phyloP scores from a whole-genome alignment of 37 sponge, comb jelly and placozoan species.

The Petrosia ficiformis region DNA sequence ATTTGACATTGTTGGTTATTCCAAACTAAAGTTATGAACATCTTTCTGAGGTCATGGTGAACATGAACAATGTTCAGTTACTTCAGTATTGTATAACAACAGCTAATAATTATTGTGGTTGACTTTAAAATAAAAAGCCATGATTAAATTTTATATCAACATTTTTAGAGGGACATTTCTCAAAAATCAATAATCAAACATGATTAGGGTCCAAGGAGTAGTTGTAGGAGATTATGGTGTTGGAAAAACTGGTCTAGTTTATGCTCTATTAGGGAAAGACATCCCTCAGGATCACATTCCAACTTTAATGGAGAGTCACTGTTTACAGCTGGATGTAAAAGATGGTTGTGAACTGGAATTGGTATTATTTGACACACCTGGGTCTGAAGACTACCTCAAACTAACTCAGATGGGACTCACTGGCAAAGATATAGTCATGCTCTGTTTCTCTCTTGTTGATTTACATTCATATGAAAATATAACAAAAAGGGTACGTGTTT shows the following conservation, averaged over 20 bases:
- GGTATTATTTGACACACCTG: neutral
- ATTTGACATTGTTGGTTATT: no score
- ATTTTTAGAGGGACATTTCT: no score
- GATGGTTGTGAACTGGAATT: neutral
- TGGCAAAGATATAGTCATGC: conserved; percentile 27
- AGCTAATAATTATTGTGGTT: no score
- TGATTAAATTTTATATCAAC: no score
- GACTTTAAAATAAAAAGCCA: no score
- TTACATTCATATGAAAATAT: conserved; percentile 40
- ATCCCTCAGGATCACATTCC: neutral
- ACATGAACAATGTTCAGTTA: no score
- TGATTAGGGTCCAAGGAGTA: neutral
- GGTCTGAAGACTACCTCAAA: conserved; percentile 1
- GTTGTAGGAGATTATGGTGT: conserved; percentile 7
- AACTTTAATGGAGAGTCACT: conserved; percentile 1
- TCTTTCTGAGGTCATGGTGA: no score
- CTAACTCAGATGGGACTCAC: neutral
- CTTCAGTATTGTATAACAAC: no score
- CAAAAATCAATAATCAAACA: neutral
- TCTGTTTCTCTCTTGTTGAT: conserved; percentile 52
- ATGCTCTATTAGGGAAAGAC: neutral
- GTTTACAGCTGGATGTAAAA: neutral
- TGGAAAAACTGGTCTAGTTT: neutral
- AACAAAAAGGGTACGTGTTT: no score
- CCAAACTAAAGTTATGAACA: no score